phyloP scores from a whole-genome alignment of 2,888 invertebrate species.

The Acleris literana region DNA sequence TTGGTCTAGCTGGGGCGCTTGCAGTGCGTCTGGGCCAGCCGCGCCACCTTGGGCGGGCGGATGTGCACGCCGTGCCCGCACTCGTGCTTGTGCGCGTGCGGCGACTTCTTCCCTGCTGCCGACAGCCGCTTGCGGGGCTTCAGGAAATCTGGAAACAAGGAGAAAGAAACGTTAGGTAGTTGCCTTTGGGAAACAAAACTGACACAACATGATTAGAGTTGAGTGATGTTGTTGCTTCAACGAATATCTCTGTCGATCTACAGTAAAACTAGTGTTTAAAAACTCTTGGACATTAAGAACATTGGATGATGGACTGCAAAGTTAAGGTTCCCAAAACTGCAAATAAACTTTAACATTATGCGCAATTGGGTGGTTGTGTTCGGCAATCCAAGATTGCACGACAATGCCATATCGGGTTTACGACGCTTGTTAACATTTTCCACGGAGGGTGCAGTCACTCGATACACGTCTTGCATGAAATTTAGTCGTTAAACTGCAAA shows the following conservation, averaged over 20 bases:
- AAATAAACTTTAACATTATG: no score
- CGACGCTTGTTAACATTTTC: constrained; percentile 48
- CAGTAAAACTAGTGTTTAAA: no score
- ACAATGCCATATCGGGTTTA: constrained; percentile 21
- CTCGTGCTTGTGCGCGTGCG: constrained; percentile 72
- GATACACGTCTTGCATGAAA: constrained; percentile 55
- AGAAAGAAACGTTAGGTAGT: constrained; percentile 39
- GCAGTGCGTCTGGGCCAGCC: constrained; percentile 70
- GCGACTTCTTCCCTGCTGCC: constrained; percentile 78
- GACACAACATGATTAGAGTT: constrained; percentile 4
- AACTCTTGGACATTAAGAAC: no score
- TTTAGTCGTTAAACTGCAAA: constrained; percentile 56
- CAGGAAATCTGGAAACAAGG: constrained; percentile 85
- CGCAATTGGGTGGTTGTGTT: no score
- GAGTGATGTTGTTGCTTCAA: not conserved
- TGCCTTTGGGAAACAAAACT: constrained; percentile 31
- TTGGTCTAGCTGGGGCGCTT: constrained; percentile 74
- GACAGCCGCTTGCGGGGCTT: constrained; percentile 85
- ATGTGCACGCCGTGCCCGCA: constrained; percentile 75
- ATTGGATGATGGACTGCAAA: no score
- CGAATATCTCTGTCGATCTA: not conserved
- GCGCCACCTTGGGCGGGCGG: constrained; percentile 77
- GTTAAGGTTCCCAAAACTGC: no score
- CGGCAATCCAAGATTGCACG: constrained; percentile 14
- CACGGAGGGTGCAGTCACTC: constrained; percentile 47